Conservation (phyloP, 1,140 invertebrate genomes). For the Holotrichia oblita region DNA sequence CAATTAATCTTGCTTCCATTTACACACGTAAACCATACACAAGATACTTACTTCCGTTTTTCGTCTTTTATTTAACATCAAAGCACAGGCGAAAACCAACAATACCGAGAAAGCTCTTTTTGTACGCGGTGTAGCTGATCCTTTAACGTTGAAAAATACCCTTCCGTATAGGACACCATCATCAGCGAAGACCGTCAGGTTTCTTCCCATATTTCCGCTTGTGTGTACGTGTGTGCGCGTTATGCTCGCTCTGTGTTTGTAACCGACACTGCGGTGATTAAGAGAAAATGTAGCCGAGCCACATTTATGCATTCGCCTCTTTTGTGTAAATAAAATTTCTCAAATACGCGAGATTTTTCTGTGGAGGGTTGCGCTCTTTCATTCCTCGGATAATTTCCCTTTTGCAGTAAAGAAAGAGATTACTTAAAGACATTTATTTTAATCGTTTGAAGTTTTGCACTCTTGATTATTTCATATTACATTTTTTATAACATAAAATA, state of each 20-base stretch:
- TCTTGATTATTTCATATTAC: no score
- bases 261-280: background rate
- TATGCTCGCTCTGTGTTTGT: background rate
- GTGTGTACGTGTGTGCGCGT: no score
- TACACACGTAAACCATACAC: no score
- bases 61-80: background rate
- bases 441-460: background rate
- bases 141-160: no score
- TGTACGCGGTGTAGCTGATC: background rate
- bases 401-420: background rate
- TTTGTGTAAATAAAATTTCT: background rate
- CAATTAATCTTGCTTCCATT: no score
- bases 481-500: no score
- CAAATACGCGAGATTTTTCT: background rate
- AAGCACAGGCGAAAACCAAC: background rate
- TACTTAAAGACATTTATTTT: background rate
- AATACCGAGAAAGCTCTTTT: background rate
- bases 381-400: background rate
- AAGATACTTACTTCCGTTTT: no score
- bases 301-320: background rate
- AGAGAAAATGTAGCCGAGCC: slow-evolving; percentile 11
- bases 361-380: background rate
- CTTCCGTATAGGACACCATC: background rate
- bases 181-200: no score
- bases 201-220: no score